Evolutionary conservation across 2,113 vertebrate species (phyloP).

Genomic region (Osmerus eperlanus): DNA sequence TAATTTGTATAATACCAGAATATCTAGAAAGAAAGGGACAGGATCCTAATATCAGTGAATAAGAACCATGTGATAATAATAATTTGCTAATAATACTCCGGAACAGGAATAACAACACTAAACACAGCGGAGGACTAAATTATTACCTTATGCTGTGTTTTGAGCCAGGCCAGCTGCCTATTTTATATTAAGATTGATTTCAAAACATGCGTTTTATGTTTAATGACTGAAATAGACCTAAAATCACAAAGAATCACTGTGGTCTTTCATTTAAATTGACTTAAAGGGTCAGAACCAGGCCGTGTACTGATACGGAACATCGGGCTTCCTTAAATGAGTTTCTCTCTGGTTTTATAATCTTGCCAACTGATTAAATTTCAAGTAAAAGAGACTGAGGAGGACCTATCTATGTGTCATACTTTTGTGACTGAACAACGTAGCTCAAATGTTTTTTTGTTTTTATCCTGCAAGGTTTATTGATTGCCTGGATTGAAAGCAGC

Average conservation of each 20-base stretch:
- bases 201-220: not conserved
- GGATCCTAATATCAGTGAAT: not conserved
- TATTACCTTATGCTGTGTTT: no score
- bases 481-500: no score
- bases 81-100: not conserved
- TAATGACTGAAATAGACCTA: not conserved
- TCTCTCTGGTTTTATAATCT: no score
- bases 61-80: not conserved
- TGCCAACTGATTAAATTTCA: no score
- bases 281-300: not conserved
- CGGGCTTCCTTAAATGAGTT: no score
- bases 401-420: no score
- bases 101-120: not conserved
- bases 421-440: not conserved
- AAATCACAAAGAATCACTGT: slow-evolving; percentile 6
- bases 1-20: no score
- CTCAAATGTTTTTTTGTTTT: not conserved
- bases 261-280: not conserved
- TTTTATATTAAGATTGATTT: not conserved
- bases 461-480: not conserved
- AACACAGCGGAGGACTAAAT: not conserved
- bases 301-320: no score
- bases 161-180: no score
- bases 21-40: no score
- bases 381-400: no score